A percentile compares a stretch with the other conserved stretches of the same genome.
Conservation (phyloP, 2,888 invertebrate species). For the Sphinx pinastri region DNA sequence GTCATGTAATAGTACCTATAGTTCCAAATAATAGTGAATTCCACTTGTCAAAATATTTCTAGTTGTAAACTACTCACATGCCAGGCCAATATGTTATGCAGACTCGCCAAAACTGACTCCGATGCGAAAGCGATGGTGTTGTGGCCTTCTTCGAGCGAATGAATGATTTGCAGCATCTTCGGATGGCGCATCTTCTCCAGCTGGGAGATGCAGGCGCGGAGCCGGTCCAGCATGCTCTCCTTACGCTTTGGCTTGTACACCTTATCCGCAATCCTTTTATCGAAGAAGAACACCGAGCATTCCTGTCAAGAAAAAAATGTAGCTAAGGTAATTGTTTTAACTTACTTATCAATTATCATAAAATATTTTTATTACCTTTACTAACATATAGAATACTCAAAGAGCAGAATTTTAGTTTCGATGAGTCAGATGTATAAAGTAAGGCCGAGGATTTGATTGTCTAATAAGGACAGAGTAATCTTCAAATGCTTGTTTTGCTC, state of each 20-base stretch:
- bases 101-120: constrained; percentile 94
- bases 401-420: neutral
- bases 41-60: no score
- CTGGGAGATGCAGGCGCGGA: constrained; percentile 90
- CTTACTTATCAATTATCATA: no score
- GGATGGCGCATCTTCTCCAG: constrained; percentile 89
- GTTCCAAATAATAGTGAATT: no score
- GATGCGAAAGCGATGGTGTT: constrained; percentile 97
- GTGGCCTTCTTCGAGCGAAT: constrained; percentile 91
- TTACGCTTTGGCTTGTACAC: constrained; percentile 94
- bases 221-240: constrained; percentile 95
- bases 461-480: no score
- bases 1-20: no score
- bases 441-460: no score
- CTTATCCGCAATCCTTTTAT: constrained; percentile 94
- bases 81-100: constrained; percentile 94
- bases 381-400: neutral
- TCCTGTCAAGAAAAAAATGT: constrained; percentile 83
- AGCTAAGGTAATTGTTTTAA: no score
- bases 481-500: no score
- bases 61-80: constrained; percentile 82
- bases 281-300: constrained; percentile 94
- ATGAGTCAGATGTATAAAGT: no score
- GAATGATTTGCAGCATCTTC: constrained; percentile 89
- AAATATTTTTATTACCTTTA: neutral